Conservation (phyloP, 2,113 vertebrate genomes). For the Eptesicus fuscus region DNA sequence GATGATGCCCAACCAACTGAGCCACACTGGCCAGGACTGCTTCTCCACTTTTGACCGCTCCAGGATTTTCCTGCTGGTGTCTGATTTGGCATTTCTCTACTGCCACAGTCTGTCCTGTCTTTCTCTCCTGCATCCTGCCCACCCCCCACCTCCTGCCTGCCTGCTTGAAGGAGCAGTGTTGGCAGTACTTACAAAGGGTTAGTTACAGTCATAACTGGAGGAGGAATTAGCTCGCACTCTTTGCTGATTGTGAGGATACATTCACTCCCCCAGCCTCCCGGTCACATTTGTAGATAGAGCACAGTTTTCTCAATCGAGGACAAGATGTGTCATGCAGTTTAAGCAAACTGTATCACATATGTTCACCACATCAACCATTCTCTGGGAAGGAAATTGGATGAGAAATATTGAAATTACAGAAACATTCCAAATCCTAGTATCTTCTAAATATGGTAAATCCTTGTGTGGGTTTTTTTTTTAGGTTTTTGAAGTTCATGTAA, state of each 20-base stretch:
- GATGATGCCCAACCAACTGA: neutral
- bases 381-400: slow-evolving; percentile 19
- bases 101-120: neutral
- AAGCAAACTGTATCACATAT: neutral
- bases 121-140: neutral
- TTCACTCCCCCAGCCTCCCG: neutral
- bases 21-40: neutral
- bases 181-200: neutral
- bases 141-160: neutral
- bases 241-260: neutral
- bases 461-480: neutral
- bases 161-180: neutral
- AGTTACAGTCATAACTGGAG: neutral
- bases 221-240: neutral
- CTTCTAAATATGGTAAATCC: neutral
- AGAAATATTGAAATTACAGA: neutral
- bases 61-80: neutral
- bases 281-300: neutral
- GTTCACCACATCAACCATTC: neutral
- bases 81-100: neutral
- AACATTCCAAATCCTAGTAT: neutral
- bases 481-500: neutral
- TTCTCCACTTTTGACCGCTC: neutral
- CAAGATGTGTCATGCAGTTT: neutral
- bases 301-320: neutral